Evolutionary conservation across 1,140 invertebrate genomes (phyloP).

Genomic region (Paraescarpia echinospica): DNA sequence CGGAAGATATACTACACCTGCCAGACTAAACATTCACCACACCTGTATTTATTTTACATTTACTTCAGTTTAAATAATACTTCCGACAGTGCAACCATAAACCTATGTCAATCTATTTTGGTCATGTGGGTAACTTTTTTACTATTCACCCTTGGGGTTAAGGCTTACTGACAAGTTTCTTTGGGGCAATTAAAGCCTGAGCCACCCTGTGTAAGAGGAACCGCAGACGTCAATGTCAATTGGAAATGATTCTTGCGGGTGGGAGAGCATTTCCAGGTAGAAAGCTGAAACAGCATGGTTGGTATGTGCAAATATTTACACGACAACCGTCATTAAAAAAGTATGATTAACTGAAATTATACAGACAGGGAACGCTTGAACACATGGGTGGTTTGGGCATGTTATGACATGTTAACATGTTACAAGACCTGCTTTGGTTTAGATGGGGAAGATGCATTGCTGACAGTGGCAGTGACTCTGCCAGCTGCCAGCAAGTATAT

Average conservation of each 20-base stretch:
- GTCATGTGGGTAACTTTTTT: neutral
- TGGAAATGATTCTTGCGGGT: neutral
- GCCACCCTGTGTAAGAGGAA: neutral
- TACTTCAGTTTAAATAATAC: neutral
- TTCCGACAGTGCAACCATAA: neutral
- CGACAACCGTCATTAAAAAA: neutral
- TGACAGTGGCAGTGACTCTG: neutral
- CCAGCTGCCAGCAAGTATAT: neutral
- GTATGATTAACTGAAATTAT: neutral
- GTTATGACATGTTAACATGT: slow-evolving; percentile 6
- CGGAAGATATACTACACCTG: neutral
- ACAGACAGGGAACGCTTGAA: neutral
- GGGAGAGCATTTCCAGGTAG: neutral
- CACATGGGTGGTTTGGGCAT: neutral
- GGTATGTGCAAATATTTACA: neutral
- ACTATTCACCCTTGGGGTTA: neutral
- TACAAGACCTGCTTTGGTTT: neutral
- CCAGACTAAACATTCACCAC: neutral
- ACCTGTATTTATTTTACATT: neutral
- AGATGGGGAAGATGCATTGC: neutral
- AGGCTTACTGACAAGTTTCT: neutral
- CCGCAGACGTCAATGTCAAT: neutral
- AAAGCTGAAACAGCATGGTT: neutral
- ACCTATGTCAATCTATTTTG: neutral
- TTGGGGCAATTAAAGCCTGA: neutral